Evolutionary conservation across 2,113 vertebrate genomes (phyloP).

Genomic region (Chaetodon auriga): DNA sequence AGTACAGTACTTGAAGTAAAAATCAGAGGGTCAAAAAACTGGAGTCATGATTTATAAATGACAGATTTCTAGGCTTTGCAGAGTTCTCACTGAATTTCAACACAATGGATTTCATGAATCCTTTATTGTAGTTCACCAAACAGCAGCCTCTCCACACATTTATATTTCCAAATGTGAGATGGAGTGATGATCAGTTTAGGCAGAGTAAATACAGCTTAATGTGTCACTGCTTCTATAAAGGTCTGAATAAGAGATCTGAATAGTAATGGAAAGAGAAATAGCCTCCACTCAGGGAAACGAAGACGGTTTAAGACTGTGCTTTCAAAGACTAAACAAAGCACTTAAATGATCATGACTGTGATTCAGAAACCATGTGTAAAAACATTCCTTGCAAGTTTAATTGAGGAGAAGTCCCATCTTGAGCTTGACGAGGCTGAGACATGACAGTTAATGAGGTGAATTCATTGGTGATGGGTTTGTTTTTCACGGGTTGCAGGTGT

Average conservation of each 20-base stretch:
- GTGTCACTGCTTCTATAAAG: neutral
- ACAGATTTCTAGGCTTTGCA: constrained; percentile 1
- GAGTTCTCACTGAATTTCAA: neutral
- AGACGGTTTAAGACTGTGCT: neutral
- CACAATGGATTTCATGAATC: neutral
- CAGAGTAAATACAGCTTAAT: neutral
- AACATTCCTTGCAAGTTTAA: neutral
- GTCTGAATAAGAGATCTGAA: neutral
- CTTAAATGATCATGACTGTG: neutral
- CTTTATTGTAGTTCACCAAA: neutral
- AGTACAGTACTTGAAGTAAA: neutral
- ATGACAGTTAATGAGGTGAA: neutral
- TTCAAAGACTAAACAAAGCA: neutral
- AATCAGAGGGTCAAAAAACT: neutral
- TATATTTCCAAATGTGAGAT: neutral
- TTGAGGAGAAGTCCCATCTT: neutral
- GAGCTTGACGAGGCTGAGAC: neutral
- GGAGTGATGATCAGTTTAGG: neutral
- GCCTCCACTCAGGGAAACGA: neutral
- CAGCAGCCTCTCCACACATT: neutral
- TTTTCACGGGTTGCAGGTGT: neutral
- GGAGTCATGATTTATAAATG: neutral
- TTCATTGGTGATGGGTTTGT: neutral
- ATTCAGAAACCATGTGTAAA: neutral
- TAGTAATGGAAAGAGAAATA: neutral